Conservation (phyloP, 2,113 vertebrate species). For the Casuarius casuarius region DNA sequence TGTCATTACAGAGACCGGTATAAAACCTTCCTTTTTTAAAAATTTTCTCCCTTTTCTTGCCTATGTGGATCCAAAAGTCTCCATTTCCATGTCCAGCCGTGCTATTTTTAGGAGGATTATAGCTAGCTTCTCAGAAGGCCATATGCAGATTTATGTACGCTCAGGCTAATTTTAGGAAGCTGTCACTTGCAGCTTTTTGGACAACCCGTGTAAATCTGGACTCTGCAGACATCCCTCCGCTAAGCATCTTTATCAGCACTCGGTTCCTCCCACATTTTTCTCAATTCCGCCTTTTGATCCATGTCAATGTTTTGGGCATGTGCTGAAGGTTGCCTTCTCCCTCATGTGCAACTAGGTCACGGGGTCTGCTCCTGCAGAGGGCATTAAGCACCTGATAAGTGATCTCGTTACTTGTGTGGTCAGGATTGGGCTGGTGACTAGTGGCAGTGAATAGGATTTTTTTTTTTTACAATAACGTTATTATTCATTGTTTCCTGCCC, state of each 20-base stretch:
- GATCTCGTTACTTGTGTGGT: background rate
- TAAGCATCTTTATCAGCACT: background rate
- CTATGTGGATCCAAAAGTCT: background rate
- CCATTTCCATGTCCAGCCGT: accelerated
- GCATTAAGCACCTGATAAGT: background rate
- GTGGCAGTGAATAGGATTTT: background rate
- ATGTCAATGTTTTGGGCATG: background rate
- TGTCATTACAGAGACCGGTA: background rate
- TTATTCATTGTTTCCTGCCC: conserved; percentile 67
- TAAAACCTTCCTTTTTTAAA: background rate
- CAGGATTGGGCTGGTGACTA: background rate
- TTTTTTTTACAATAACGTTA: conserved; percentile 2
- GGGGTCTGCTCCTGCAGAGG: background rate
- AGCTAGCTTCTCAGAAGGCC: background rate
- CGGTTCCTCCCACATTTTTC: background rate
- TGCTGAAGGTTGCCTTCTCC: background rate
- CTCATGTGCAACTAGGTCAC: background rate
- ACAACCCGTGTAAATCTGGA: background rate
- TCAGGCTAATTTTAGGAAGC: background rate
- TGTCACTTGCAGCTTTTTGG: background rate
- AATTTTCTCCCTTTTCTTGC: background rate
- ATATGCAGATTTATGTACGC: background rate
- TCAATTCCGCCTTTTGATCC: background rate
- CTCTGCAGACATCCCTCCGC: background rate
- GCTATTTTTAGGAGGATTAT: background rate